Percentiles rank a stretch among this genome's conserved stretches.
phyloP scores from a whole-genome alignment of 2,113 vertebrate genomes.

The Leptocoma aspasia region DNA sequence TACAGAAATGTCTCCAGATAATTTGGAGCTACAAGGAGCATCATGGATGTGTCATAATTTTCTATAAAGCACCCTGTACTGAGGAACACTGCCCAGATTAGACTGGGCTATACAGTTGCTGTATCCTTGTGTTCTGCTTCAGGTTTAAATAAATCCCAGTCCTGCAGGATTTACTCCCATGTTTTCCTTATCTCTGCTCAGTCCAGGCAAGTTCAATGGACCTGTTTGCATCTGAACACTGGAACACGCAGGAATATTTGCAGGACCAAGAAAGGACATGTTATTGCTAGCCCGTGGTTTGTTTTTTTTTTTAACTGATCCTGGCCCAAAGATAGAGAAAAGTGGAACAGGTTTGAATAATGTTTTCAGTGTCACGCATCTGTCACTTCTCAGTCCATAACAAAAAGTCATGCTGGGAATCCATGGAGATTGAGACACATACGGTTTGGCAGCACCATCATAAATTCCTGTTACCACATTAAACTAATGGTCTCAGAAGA shows the following conservation, averaged over 20 bases:
- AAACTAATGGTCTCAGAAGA: conserved; percentile 36
- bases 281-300: neutral
- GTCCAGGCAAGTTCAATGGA: neutral
- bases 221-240: neutral
- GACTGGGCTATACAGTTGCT: neutral
- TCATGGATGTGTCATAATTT: neutral
- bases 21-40: neutral
- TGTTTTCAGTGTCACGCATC: conserved; percentile 40
- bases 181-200: neutral
- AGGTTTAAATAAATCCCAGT: neutral
- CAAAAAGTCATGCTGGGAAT: neutral
- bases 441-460: neutral
- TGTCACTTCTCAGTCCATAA: conserved; percentile 4
- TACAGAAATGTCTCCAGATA: neutral
- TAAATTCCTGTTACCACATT: conserved; percentile 10
- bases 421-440: neutral
- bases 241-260: neutral
- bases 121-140: neutral
- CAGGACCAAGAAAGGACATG: neutral
- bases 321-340: neutral
- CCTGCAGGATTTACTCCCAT: neutral
- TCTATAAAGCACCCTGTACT: neutral
- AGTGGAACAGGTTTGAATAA: neutral
- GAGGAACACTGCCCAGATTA: neutral
- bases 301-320: neutral